Evolutionary conservation across 2,888 invertebrate species (phyloP).

Genomic region (Galeruca laticollis): DNA sequence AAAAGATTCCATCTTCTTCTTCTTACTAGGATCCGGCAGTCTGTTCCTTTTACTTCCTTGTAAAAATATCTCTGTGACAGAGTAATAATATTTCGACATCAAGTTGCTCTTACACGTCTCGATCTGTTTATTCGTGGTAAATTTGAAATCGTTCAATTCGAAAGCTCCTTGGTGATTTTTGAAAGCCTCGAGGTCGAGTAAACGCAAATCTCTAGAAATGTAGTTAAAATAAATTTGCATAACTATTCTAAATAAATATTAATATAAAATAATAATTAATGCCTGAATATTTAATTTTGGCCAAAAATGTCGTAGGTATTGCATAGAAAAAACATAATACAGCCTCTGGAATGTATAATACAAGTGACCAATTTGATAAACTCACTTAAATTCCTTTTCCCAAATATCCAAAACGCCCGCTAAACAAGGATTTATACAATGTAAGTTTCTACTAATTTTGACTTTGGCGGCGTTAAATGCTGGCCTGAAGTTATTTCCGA

Average conservation of each 20-base stretch:
- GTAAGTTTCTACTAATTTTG: conserved; percentile 74
- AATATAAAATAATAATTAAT: too few relatives aligned
- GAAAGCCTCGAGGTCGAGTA: conserved; percentile 73
- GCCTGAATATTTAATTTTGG: too few relatives aligned
- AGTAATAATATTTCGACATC: conserved; percentile 75
- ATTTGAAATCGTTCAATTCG: conserved; percentile 76
- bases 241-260: too few relatives aligned
- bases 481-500: conserved; percentile 78
- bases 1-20: conserved; percentile 78
- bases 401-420: conserved; percentile 84
- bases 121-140: conserved; percentile 71
- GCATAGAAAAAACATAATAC: too few relatives aligned
- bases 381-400: conserved; percentile 66
- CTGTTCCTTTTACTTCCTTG: conserved; percentile 77
- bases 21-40: conserved; percentile 76
- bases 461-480: conserved; percentile 64
- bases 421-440: conserved; percentile 85
- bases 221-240: conserved; percentile 1
- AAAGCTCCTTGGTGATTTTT: conserved; percentile 74
- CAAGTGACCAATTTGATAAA: too few relatives aligned
- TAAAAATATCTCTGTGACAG: conserved; percentile 74
- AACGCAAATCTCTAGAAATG: conserved; percentile 70
- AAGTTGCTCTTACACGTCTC: conserved; percentile 77
- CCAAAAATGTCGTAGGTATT: too few relatives aligned
- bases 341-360: too few relatives aligned